phyloP scores from a whole-genome alignment of 2,797 vertebrate species.

The Margarornis squamiger region DNA sequence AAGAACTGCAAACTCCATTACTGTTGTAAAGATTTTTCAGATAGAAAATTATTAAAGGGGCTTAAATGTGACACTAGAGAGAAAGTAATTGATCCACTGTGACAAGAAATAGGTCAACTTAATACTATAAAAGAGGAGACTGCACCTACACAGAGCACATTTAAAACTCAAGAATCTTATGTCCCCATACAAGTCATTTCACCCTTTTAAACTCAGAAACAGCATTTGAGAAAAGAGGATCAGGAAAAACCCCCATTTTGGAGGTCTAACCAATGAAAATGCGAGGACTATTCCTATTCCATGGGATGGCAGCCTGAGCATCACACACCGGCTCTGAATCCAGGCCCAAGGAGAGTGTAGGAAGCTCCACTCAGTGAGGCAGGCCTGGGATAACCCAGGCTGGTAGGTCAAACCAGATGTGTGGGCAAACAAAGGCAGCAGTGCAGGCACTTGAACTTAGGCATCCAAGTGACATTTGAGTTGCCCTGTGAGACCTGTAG shows the following conservation, averaged over 20 bases:
- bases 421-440: neutral
- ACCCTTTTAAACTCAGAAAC: neutral
- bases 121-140: neutral
- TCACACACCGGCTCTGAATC: neutral
- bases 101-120: neutral
- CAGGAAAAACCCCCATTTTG: rapidly evolving
- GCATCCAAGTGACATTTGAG: neutral
- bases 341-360: neutral
- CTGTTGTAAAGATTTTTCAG: conserved; percentile 30
- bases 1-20: conserved; percentile 46
- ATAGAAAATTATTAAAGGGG: neutral
- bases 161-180: neutral
- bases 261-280: neutral
- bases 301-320: no score
- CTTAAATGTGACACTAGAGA: neutral
- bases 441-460: neutral
- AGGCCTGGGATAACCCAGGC: neutral
- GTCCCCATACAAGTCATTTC: neutral
- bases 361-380: neutral
- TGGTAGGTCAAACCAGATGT: neutral
- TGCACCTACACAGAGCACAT: neutral
- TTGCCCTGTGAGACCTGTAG: neutral
- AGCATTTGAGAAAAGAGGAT: neutral
- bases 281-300: neutral
- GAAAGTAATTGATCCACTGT: neutral